Conservation (phyloP, 2,797 vertebrate genomes). For the Anguilla megastoma region DNA sequence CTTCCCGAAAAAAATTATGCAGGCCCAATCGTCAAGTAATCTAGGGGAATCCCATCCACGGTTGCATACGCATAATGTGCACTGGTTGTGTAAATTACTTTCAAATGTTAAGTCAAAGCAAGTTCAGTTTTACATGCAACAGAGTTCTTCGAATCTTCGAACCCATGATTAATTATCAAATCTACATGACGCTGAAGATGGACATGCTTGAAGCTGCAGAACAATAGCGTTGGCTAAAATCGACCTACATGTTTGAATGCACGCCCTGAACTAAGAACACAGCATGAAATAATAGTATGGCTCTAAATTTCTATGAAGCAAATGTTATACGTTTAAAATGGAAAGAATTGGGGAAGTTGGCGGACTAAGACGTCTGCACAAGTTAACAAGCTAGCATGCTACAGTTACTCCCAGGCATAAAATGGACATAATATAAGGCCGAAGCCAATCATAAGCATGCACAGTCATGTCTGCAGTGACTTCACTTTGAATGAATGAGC, state of each 20-base stretch:
- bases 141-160: background rate
- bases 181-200: background rate
- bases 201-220: background rate
- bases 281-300: background rate
- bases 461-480: background rate
- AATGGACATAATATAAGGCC: constrained; percentile 5
- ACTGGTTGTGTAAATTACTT: background rate
- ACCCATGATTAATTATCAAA: background rate
- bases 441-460: background rate
- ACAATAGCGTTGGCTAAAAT: background rate
- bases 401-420: background rate
- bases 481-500: background rate
- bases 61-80: background rate
- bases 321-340: background rate
- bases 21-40: background rate
- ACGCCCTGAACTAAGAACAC: background rate
- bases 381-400: background rate
- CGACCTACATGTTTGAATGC: background rate
- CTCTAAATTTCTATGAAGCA: background rate
- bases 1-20: background rate
- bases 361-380: background rate
- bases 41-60: background rate
- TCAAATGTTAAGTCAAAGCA: background rate
- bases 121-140: background rate
- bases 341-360: background rate